Percentiles rank a stretch among this genome's conserved stretches.
Evolutionary conservation across 1,140 invertebrate species (phyloP).

Genomic region (Heliconius hermathena): DNA sequence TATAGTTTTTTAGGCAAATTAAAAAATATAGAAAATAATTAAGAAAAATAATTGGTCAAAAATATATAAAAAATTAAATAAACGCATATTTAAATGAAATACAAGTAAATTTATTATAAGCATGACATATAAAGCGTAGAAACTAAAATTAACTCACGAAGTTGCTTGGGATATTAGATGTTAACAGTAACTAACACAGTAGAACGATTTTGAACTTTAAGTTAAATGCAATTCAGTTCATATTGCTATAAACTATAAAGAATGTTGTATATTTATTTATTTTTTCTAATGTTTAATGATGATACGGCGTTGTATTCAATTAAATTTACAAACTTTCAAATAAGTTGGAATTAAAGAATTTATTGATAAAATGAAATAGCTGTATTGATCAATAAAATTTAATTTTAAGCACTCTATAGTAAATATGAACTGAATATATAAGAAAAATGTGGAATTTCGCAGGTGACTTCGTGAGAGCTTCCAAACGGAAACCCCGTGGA

Average conservation of each 20-base stretch:
- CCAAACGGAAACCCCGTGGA: constrained; percentile 66
- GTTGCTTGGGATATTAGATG: constrained; percentile 65
- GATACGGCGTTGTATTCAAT: too few relatives aligned
- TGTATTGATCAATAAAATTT: background rate
- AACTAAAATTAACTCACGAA: constrained; percentile 69
- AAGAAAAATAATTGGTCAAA: background rate
- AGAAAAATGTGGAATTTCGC: constrained; percentile 68
- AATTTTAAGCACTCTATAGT: constrained; percentile 26
- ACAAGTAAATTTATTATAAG: constrained; percentile 41
- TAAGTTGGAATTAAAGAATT: background rate
- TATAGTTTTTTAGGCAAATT: background rate
- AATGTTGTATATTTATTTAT: background rate
- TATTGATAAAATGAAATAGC: too few relatives aligned
- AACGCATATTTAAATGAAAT: constrained; percentile 12
- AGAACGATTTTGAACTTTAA: constrained; percentile 51
- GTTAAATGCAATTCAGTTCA: constrained; percentile 4
- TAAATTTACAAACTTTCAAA: background rate
- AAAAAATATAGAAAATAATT: background rate
- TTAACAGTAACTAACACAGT: constrained; percentile 67
- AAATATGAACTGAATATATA: constrained; percentile 41
- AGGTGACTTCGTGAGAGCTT: constrained; percentile 79
- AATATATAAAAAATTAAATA: constrained; percentile 1
- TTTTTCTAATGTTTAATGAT: too few relatives aligned
- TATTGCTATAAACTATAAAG: constrained; percentile 5
- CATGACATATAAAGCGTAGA: constrained; percentile 59